Conservation (phyloP, 2,113 vertebrate species). For the Carlito syrichta region DNA sequence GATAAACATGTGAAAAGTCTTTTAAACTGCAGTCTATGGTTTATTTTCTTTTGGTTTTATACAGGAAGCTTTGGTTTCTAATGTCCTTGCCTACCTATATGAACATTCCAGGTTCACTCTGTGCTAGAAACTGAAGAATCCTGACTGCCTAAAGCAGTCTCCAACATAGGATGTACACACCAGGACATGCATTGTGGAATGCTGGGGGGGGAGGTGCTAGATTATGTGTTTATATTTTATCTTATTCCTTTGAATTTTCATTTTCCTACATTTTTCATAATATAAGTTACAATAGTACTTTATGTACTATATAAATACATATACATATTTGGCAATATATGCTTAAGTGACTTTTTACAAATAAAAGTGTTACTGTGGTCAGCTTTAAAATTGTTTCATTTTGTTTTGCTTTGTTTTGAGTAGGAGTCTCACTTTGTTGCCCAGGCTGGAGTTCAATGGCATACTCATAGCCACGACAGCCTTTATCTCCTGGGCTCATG, state of each 20-base stretch:
- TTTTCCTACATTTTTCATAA: neutral
- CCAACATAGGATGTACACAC: neutral
- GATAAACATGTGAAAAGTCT: neutral
- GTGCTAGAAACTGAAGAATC: neutral
- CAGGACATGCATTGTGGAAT: neutral
- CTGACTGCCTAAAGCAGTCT: neutral
- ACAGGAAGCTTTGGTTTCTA: neutral
- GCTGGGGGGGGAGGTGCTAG: neutral
- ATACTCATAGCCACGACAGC: no score
- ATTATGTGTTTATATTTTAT: neutral
- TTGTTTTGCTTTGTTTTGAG: no score
- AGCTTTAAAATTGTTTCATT: neutral
- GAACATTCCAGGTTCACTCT: neutral
- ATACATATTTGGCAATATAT: neutral
- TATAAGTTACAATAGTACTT: neutral
- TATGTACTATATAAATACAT: neutral
- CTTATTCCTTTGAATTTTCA: neutral
- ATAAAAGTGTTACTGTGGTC: neutral
- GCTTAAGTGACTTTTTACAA: slow-evolving; percentile 17
- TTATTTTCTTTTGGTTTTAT: neutral
- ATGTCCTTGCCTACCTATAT: neutral
- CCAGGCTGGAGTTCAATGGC: no score
- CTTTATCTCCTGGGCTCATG: no score
- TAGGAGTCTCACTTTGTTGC: no score
- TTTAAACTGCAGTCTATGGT: neutral